Percentiles rank a stretch among this genome's conserved stretches.
phyloP scores from a whole-genome alignment of 2,113 vertebrate genomes.

The Saguinus imperator region DNA sequence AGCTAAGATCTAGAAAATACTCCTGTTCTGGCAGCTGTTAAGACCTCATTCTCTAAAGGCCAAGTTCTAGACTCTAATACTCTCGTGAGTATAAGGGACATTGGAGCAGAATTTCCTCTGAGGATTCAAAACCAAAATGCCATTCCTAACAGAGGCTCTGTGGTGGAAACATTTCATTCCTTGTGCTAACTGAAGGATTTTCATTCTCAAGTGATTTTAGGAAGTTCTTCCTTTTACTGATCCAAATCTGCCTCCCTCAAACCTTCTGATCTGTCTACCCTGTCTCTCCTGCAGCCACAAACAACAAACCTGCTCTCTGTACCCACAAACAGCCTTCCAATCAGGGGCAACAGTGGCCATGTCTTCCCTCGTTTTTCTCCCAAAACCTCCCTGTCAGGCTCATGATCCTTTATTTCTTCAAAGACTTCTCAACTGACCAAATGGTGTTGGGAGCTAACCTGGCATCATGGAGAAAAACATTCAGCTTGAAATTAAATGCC shows the following conservation, averaged over 20 bases:
- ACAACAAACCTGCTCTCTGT: background rate
- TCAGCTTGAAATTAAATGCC: background rate
- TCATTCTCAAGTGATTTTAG: background rate
- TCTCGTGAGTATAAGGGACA: background rate
- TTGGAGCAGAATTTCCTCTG: background rate
- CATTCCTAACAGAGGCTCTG: background rate
- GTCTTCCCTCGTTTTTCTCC: background rate
- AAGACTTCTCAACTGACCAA: background rate
- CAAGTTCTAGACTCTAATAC: background rate
- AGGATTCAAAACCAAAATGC: background rate
- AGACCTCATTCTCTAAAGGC: background rate
- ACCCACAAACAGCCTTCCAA: background rate
- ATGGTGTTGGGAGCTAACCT: background rate
- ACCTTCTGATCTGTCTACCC: background rate
- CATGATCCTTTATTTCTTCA: background rate
- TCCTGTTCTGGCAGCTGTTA: background rate
- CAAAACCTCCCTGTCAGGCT: background rate
- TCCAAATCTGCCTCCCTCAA: background rate
- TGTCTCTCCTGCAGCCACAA: background rate
- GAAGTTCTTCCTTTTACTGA: background rate
- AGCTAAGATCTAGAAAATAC: background rate
- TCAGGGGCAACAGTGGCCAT: background rate
- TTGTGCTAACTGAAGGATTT: background rate
- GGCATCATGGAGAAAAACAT: background rate
- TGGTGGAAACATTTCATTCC: background rate